These are phyloP conservation scores for Leptothorax acervorum DNA, from an alignment of 2,888 invertebrate genomes.

Conservation along the genomic window DNA sequence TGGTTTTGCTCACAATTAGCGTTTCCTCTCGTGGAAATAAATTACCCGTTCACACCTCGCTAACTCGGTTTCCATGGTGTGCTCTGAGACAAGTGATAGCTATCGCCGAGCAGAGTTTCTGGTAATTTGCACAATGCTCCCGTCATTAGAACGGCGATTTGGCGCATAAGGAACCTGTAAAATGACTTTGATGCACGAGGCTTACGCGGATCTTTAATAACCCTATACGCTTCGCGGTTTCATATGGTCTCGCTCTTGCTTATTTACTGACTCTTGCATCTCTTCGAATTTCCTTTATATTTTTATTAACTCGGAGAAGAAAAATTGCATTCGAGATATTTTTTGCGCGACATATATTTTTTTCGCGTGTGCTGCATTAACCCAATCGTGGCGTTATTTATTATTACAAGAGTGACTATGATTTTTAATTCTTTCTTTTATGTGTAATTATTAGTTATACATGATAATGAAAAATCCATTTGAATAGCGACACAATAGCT, in stretches of 20 bases:
- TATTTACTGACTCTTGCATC: neutral
- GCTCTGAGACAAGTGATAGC: conserved; percentile 21
- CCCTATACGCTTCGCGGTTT: neutral
- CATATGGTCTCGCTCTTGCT: neutral
- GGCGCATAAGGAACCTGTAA: neutral
- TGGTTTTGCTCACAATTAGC: conserved; percentile 23
- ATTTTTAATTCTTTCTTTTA: conserved; percentile 14
- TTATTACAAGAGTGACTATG: neutral
- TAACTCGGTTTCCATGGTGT: neutral
- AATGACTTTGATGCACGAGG: neutral
- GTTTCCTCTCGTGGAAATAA: conserved; percentile 20
- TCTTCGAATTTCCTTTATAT: neutral
- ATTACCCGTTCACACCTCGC: conserved; percentile 22
- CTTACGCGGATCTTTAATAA: neutral
- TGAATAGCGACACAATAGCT: neutral
- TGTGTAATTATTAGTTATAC: neutral
- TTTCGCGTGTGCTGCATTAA: neutral
- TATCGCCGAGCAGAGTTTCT: conserved; percentile 28
- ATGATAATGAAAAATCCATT: neutral
- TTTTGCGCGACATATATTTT: neutral
- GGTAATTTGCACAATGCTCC: conserved; percentile 1
- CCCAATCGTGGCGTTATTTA: neutral
- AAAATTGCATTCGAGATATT: neutral
- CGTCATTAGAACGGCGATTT: neutral
- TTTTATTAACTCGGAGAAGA: neutral